Percentiles rank a stretch among this genome's conserved stretches.
phyloP scores from a whole-genome alignment of 2,797 vertebrate genomes.

The Spinus pinus region DNA sequence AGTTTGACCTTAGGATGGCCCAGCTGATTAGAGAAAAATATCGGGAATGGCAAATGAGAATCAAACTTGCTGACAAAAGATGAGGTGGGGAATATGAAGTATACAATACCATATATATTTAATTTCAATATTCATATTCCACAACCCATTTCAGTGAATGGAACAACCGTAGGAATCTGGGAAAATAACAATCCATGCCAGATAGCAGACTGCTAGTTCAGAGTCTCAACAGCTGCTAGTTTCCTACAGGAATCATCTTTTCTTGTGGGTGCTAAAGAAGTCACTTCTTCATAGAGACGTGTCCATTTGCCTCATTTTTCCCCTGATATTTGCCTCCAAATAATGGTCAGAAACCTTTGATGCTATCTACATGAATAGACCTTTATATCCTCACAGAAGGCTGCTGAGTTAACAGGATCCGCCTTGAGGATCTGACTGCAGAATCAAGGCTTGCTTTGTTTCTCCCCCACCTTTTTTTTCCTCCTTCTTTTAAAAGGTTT shows the following conservation, averaged over 20 bases:
- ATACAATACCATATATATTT: neutral
- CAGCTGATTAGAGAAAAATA: neutral
- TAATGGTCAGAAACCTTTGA: neutral
- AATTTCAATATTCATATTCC: neutral
- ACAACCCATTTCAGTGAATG: neutral
- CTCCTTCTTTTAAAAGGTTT: neutral
- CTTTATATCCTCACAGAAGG: conserved; percentile 38
- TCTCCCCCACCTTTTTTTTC: neutral
- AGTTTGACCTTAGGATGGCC: neutral
- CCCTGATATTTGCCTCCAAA: neutral
- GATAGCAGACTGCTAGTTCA: neutral
- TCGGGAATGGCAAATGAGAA: neutral
- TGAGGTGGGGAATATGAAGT: neutral
- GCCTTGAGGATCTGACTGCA: neutral
- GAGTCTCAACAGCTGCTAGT: neutral
- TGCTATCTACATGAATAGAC: conserved; percentile 31
- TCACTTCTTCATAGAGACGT: neutral
- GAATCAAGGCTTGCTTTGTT: conserved; percentile 55
- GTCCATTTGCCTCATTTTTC: neutral
- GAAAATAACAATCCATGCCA: neutral
- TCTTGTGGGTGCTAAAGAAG: neutral
- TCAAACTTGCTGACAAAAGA: neutral
- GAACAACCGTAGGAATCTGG: neutral
- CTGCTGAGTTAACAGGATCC: conserved; percentile 27
- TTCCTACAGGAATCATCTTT: neutral